Conservation (phyloP, 2,797 vertebrate genomes). For the Rhinichthys osculus region DNA sequence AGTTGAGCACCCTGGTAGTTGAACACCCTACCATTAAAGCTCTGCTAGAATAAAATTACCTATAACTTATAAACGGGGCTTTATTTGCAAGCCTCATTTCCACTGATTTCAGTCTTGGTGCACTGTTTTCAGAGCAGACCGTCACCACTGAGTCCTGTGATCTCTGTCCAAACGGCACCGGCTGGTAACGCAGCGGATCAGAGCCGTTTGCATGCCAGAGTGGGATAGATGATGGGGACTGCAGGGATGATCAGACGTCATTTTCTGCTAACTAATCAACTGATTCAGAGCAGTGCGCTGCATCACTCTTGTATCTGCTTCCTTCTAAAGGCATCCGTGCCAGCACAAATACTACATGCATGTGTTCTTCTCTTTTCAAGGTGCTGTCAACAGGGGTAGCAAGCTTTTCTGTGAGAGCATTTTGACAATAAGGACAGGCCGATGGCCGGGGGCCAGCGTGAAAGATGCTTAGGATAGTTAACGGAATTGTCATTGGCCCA, state of each 20-base stretch:
- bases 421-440: not conserved
- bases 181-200: constrained; percentile 44
- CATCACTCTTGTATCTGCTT: constrained; percentile 48
- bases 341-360: not conserved
- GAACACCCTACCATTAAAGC: not conserved
- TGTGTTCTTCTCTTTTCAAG: not conserved
- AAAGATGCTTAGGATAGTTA: not conserved
- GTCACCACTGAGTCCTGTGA: constrained; percentile 47
- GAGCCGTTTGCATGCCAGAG: constrained; percentile 25
- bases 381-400: not conserved
- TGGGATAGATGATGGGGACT: constrained; percentile 52
- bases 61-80: constrained; percentile 14
- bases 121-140: constrained; percentile 1
- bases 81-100: constrained; percentile 44
- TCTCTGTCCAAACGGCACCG: constrained; percentile 52
- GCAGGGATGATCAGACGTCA: constrained; percentile 66
- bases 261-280: constrained; percentile 62
- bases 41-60: constrained; percentile 23
- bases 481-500: not conserved
- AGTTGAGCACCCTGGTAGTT: not conserved
- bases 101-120: constrained; percentile 37
- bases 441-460: not conserved
- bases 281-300: constrained; percentile 53
- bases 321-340: constrained; percentile 51
- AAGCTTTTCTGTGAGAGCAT: not conserved